A percentile compares a stretch with the other conserved stretches of the same genome.
Evolutionary conservation across 1,140 invertebrate genomes (phyloP).

Genomic region (Venustaconcha ellipsiformis): DNA sequence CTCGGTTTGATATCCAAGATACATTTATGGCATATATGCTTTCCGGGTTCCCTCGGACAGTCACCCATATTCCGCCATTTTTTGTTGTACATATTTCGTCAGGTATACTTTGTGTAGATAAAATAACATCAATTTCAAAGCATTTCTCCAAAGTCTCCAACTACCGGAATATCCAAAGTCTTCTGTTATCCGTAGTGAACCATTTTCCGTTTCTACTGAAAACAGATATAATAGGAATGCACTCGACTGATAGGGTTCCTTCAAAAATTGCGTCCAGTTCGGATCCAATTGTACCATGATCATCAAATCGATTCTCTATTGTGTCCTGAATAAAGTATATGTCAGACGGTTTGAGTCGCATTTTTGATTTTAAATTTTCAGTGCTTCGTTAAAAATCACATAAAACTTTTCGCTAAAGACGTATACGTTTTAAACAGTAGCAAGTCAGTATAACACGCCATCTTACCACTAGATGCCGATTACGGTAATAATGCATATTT

Average conservation of each 20-base stretch:
- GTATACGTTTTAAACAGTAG: too few relatives aligned
- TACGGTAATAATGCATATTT: too few relatives aligned
- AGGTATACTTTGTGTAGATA: neutral
- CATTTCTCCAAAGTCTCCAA: slow-evolving; percentile 14
- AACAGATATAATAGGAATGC: slow-evolving; percentile 23
- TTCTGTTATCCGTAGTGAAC: slow-evolving; percentile 25
- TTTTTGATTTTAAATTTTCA: too few relatives aligned
- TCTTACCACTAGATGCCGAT: too few relatives aligned
- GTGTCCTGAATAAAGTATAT: slow-evolving; percentile 13
- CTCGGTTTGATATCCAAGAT: too few relatives aligned
- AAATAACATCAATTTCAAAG: slow-evolving; percentile 9
- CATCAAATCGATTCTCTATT: slow-evolving; percentile 6
- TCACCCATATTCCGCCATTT: slow-evolving; percentile 12
- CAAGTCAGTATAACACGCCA: too few relatives aligned
- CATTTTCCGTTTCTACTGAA: slow-evolving; percentile 7
- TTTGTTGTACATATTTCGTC: slow-evolving; percentile 2
- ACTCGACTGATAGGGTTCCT: neutral
- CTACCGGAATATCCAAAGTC: slow-evolving; percentile 26
- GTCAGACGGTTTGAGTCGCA: neutral
- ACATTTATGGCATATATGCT: too few relatives aligned
- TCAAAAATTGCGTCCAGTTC: slow-evolving; percentile 7
- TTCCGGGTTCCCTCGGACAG: slow-evolving; percentile 1
- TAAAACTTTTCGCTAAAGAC: too few relatives aligned
- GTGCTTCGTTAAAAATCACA: too few relatives aligned
- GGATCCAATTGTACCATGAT: neutral